These are phyloP conservation scores for Thripadectes ignobilis DNA, from an alignment of 2,797 vertebrate species.

Conservation along the genomic window DNA sequence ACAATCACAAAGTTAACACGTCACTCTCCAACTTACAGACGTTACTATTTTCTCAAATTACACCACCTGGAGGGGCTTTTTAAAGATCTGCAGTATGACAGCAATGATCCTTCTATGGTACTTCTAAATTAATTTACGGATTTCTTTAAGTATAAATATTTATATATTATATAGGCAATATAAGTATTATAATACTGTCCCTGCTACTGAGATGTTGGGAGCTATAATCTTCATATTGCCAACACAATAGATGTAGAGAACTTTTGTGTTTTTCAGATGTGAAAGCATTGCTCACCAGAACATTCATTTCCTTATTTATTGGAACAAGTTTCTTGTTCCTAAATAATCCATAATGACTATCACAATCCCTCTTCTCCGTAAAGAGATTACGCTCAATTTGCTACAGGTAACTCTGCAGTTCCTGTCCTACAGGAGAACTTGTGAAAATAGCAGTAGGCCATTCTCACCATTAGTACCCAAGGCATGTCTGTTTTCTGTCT, in stretches of 20 bases:
- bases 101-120: neutral
- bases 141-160: neutral
- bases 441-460: neutral
- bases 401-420: neutral
- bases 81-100: neutral
- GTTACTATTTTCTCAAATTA: neutral
- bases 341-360: neutral
- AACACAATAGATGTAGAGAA: neutral
- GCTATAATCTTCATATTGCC: neutral
- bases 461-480: neutral
- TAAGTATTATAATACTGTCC: neutral
- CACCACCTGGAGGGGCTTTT: neutral
- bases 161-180: neutral
- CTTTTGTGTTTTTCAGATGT: neutral
- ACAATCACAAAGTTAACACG: neutral
- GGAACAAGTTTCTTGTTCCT: neutral
- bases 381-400: neutral
- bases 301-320: neutral
- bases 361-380: neutral
- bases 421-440: neutral
- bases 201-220: neutral
- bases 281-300: neutral
- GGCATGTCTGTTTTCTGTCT: neutral
- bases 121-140: neutral
- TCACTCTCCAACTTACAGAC: neutral